Base-by-base conservation (phyloP, 2,113 vertebrate species). In the Phasianus colchicus region DNA sequence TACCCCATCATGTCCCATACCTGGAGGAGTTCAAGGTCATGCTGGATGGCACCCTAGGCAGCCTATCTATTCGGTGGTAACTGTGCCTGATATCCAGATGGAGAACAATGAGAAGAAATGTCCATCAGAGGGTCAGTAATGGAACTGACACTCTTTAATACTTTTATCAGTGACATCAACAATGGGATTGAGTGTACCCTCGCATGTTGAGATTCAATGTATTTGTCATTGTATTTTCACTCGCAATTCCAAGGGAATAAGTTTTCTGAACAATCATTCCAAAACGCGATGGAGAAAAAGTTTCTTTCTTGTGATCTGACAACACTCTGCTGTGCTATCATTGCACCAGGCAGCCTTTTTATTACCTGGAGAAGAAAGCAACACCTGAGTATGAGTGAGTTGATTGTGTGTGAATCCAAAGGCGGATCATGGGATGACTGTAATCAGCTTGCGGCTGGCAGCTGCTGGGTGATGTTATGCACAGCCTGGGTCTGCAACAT, bases 401-500 rank as follows among this genome's bases (percentile, higher is more conserved):
- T 70, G 61, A 78, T 86, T 84, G 57, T 19, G 7, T 78, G 76
- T 30, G 70, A 72, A 69, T 81, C 60, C 76, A 36, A 90, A 65
- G 72, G 52, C 30, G 11, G 79, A 92, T 93, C 29, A 67, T 69
- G 2, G 0, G 19, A 20, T 1, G 73, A 72, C 43, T 72, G 72
- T 13, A 65, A 75, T 78, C 50, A 83, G 81, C 82, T 61, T 0
- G 0, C 0, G 38, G 67, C 79, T 90, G 89, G 88, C 96, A 95
- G 90, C 91, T 97, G 94, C 86, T 11, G 45, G 63, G 52, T 94
- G 95, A 92, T 5, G 12, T 95, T 91, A 95, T 60, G 18, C 30
- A 58, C 10, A 58, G 32, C 55, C 32, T 58, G 30, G 18, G 30
- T 58, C 32, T 58, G 32, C 55, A n/a, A 58, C 32, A 19, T 57